These are phyloP conservation scores for Amphipyra berbera DNA, from an alignment of 2,888 invertebrate species.

Conservation along the genomic window DNA sequence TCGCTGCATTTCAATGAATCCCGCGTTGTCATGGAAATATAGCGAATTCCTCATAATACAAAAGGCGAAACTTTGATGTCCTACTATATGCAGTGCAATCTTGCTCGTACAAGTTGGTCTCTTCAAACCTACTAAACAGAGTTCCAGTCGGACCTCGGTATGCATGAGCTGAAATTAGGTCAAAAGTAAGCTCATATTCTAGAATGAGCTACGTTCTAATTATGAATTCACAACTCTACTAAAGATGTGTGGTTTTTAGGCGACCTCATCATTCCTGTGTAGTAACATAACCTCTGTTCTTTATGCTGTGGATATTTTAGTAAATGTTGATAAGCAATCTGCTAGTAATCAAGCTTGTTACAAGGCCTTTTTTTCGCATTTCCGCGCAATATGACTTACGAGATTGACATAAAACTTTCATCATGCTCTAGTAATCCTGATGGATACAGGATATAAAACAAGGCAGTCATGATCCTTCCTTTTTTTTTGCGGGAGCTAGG, in stretches of 20 bases:
- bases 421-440: constrained; percentile 2
- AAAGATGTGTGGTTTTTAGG: constrained; percentile 36
- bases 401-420: constrained; percentile 6
- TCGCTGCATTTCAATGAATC: constrained; percentile 69
- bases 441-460: constrained; percentile 24
- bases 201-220: constrained; percentile 54
- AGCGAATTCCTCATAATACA: constrained; percentile 63
- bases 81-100: constrained; percentile 56
- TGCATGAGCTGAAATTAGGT: constrained; percentile 54
- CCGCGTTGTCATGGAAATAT: constrained; percentile 71
- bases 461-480: constrained; percentile 1
- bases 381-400: neutral
- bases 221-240: constrained; percentile 46
- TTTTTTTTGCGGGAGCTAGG: constrained; percentile 41
- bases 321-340: neutral
- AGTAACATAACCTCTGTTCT: too few species aligned
- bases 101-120: constrained; percentile 62
- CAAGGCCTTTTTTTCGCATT: neutral
- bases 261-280: constrained; percentile 41
- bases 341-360: neutral
- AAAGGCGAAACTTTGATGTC: constrained; percentile 56
- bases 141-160: constrained; percentile 48
- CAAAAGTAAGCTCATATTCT: constrained; percentile 57
- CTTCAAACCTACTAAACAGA: constrained; percentile 61
- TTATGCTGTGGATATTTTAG: neutral